phyloP scores from a whole-genome alignment of 2,797 vertebrate genomes.

The Macroramphosus scolopax region DNA sequence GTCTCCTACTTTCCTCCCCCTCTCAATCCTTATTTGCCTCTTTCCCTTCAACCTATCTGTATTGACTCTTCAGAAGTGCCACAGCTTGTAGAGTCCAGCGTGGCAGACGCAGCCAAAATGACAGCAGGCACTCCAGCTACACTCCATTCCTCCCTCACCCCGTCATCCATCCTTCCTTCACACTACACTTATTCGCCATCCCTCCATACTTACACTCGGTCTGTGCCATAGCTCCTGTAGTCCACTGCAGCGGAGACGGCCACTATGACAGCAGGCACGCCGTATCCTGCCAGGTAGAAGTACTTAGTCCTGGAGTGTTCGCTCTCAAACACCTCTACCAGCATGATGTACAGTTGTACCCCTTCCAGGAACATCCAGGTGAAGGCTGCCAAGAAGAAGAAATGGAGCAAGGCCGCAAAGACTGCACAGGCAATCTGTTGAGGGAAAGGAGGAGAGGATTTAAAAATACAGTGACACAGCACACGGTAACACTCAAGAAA shows the following conservation, averaged over 20 bases:
- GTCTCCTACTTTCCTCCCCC: slow-evolving; percentile 26
- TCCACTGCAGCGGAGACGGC: slow-evolving; percentile 94
- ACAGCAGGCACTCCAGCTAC: slow-evolving; percentile 63
- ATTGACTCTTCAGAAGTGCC: slow-evolving; percentile 62
- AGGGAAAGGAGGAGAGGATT: slow-evolving; percentile 41
- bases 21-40: slow-evolving; percentile 26
- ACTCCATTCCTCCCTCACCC: slow-evolving; percentile 17
- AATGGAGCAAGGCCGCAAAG: slow-evolving; percentile 95
- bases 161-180: slow-evolving; percentile 39
- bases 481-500: slow-evolving; percentile 15
- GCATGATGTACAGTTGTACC: slow-evolving; percentile 98
- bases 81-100: slow-evolving; percentile 57
- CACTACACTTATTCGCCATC: slow-evolving; percentile 1
- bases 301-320: slow-evolving; percentile 95
- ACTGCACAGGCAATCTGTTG: slow-evolving; percentile 93
- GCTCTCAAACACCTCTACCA: slow-evolving; percentile 98
- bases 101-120: slow-evolving; percentile 60
- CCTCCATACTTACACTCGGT: slow-evolving; percentile 90
- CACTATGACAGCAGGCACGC: slow-evolving; percentile 95
- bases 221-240: slow-evolving; percentile 96
- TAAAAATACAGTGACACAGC: slow-evolving; percentile 31
- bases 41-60: slow-evolving; percentile 49
- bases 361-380: slow-evolving; percentile 99
- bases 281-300: slow-evolving; percentile 96
- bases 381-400: slow-evolving; percentile 99